Conservation (phyloP, 2,888 invertebrate genomes). For the Coenonympha glycerion region DNA sequence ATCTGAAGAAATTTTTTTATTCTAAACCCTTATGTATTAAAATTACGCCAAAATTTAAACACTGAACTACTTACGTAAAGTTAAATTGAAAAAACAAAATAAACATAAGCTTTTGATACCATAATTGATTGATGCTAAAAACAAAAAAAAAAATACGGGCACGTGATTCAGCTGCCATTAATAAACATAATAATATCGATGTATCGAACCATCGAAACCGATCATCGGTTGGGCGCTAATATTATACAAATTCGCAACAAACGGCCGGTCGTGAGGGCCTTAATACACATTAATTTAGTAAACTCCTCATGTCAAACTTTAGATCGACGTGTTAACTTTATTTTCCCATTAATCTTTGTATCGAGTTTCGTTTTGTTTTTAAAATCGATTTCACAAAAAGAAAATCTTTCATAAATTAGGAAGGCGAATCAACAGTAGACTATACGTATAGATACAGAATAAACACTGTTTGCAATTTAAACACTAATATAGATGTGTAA, state of each 20-base stretch:
- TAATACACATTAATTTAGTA: conserved; percentile 71
- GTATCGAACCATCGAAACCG: conserved; percentile 46
- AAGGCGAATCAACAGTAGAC: background rate
- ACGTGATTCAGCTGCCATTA: conserved; percentile 6
- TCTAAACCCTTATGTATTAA: too few species aligned
- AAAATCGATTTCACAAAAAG: conserved; percentile 21
- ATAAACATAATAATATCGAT: conserved; percentile 16
- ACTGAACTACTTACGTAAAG: too few species aligned
- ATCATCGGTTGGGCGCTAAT: conserved; percentile 70
- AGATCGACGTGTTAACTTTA: conserved; percentile 70
- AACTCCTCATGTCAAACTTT: conserved; percentile 68
- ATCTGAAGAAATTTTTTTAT: too few species aligned
- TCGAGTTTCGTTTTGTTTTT: conserved; percentile 41
- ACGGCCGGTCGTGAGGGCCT: conserved; percentile 58
- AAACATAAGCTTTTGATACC: too few species aligned
- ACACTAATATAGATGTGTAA: too few species aligned
- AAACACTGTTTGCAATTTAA: too few species aligned
- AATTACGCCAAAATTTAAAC: too few species aligned
- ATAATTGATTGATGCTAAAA: too few species aligned
- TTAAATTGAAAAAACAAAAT: background rate
- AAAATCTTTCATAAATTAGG: conserved; percentile 21
- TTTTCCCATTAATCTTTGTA: conserved; percentile 64
- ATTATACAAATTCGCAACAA: conserved; percentile 68
- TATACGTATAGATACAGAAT: too few species aligned
- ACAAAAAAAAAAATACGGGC: background rate